A percentile compares a stretch with the other conserved stretches of the same genome.
phyloP scores from a whole-genome alignment of 2,113 vertebrate species.

The Heptranchias perlo region DNA sequence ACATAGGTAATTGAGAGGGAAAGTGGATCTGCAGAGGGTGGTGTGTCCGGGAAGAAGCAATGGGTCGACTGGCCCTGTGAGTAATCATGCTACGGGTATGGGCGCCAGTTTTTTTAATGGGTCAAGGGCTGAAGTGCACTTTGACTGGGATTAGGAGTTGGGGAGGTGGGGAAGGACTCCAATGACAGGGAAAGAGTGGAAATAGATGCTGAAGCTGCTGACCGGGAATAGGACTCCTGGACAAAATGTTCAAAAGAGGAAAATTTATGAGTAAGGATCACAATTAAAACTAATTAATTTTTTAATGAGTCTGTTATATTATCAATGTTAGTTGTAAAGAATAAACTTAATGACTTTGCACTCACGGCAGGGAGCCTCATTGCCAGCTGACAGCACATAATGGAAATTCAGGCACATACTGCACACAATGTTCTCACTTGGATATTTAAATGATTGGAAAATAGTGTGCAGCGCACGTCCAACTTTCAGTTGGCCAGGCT shows the following conservation, averaged over 20 bases:
- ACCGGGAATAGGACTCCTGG: neutral
- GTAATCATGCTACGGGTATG: neutral
- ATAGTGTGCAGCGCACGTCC: neutral
- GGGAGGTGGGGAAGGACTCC: neutral
- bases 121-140: neutral
- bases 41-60: neutral
- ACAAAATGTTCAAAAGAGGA: neutral
- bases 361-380: neutral
- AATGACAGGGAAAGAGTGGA: neutral
- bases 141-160: neutral
- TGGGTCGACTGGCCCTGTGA: neutral
- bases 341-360: neutral
- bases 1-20: neutral
- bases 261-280: neutral
- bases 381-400: neutral
- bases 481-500: neutral
- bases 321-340: neutral
- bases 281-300: neutral
- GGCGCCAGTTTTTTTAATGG: neutral
- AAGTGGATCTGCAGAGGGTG: neutral
- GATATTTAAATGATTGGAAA: neutral
- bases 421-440: constrained; percentile 3
- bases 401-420: neutral
- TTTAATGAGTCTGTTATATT: neutral
- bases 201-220: neutral